Base-by-base conservation (phyloP, 2,888 invertebrate species). In the Scelioninae gen. 1 region DNA sequence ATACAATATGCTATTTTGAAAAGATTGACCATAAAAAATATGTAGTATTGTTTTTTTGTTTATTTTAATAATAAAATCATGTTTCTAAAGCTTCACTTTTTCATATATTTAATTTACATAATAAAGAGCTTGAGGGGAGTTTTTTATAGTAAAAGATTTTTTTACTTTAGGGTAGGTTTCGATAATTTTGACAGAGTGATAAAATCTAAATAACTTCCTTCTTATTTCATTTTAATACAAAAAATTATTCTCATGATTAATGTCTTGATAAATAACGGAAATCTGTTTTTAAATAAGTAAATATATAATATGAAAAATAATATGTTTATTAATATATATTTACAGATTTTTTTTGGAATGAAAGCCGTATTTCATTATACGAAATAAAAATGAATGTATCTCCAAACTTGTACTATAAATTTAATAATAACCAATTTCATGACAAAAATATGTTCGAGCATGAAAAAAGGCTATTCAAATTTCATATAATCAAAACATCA, bases 231-330 rank as follows among this genome's bases (percentile, higher is more conserved):
- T 65, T 63, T 55, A 63, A 74, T 58, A 66, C 56, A 66, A 58
- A 75, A 66, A 34, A 69, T 5, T 15, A 31, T 16, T 31, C 23
- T 13, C 49, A 15, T 60, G 29, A 62, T 51, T 9, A 72, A 60
- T 71, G 15, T 31, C 11, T 2, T 53, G 71, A 72, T 72, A 72
- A 60, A 62, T 72, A 60, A 72, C 60, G 38, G 71, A 71, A 72
- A 71, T 71, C 29, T 58, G 47, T 58, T 71, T 49, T 66, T 40
- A 47, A 11, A 29, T n/a, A 15, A 63, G 11, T 47, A 8, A 45
- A 47, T 29, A 11, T 5, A 31, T 3, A 15, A 10, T 13, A 15
- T 45, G 5, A 2, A 45, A n/a, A 3, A 15, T 5, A 45, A n/a
- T n/a, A 45, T 5, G 15, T 5, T 4, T 13, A 13, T 13, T 15